Evolutionary conservation across 2,888 invertebrate genomes (phyloP), one percentile per base, ranked within the genome.

Genomic region (Drosophila sordidapex): DNA sequence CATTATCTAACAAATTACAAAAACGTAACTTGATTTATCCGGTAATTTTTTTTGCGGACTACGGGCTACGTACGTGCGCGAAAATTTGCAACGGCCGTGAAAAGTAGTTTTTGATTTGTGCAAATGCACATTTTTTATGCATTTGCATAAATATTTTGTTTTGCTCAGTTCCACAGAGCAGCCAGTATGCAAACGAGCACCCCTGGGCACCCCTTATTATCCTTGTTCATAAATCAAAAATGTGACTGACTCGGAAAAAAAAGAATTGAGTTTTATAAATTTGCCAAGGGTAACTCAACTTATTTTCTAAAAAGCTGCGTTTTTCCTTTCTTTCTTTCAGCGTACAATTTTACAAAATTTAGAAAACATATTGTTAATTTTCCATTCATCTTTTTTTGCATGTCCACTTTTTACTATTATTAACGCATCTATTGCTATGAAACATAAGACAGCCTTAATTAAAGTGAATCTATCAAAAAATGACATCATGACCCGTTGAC

Each of bases 21-120:
- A 85, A 88, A 77, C 86, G 89, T 92, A 92, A 91, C 91, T 92
- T 92, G 91, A 91, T 91, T 91, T 92, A 91, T 92, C 91, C 91
- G 91, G 91, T 90, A 85, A 87, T 90, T 91, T 91, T 85, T 87
- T 75, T 64, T 33, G 57, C 70, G 60, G 70, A 31, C 66, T 36
- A 72, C n/a, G 43, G 43, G 21, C 46, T 25, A 25, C 46, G 25
- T 46, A 25, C 61, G 76, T 74, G 76, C 60, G 80, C 73, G 58
- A 73, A 79, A 81, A 63, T 67, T 86, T 76, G 72, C 74, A 49
- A 76, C 73, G 88, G 78, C 90, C 85, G 73, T 86, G 88, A 89
- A 85, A 89, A 80, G 78, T 80, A 57, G 72, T 71, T 67, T 70
- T 75, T 77, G 71, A 78, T 78, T 46, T 82, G 66, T 62, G 33